A percentile compares a stretch with the other conserved stretches of the same genome.
These are phyloP conservation scores for Tetrapedia diversipes DNA, from an alignment of 2,888 invertebrate species.

Conservation along the genomic window DNA sequence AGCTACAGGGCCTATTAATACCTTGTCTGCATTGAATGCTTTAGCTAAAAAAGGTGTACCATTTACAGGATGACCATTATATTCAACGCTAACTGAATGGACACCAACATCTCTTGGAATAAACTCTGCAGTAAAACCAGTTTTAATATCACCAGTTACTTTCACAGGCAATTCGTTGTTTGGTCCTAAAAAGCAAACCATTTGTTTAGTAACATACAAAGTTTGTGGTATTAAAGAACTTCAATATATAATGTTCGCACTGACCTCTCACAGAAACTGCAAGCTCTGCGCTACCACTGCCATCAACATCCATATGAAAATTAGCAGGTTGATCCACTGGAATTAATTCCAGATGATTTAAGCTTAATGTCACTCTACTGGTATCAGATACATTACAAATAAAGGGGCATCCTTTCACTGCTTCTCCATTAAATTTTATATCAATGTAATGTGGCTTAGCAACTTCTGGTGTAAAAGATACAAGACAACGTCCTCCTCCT, in stretches of 20 bases:
- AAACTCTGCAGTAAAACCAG: conserved; percentile 95
- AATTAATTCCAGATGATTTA: conserved; percentile 91
- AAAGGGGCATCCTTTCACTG: conserved; percentile 95
- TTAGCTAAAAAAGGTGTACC: conserved; percentile 96
- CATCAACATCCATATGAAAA: conserved; percentile 91
- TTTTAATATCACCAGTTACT: conserved; percentile 93
- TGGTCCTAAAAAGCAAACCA: conserved; percentile 85
- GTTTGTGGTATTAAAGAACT: background rate
- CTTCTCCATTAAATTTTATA: conserved; percentile 97
- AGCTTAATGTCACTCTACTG: conserved; percentile 89
- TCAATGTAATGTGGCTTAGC: conserved; percentile 96
- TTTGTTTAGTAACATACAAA: background rate
- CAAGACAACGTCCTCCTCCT: conserved; percentile 96
- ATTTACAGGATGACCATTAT: conserved; percentile 94
- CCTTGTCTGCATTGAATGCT: conserved; percentile 95
- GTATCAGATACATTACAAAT: conserved; percentile 93
- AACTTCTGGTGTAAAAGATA: conserved; percentile 96
- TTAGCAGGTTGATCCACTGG: conserved; percentile 92
- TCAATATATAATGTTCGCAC: conserved; percentile 17
- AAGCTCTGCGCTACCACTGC: conserved; percentile 89
- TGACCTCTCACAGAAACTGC: conserved; percentile 92
- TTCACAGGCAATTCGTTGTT: conserved; percentile 93
- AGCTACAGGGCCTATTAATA: conserved; percentile 91
- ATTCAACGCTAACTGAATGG: conserved; percentile 94
- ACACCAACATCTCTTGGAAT: conserved; percentile 97